Evolutionary conservation across 1,140 invertebrate genomes (phyloP), one percentile per base, ranked within the genome.

Genomic region (Ditylenchus dipsaci): DNA sequence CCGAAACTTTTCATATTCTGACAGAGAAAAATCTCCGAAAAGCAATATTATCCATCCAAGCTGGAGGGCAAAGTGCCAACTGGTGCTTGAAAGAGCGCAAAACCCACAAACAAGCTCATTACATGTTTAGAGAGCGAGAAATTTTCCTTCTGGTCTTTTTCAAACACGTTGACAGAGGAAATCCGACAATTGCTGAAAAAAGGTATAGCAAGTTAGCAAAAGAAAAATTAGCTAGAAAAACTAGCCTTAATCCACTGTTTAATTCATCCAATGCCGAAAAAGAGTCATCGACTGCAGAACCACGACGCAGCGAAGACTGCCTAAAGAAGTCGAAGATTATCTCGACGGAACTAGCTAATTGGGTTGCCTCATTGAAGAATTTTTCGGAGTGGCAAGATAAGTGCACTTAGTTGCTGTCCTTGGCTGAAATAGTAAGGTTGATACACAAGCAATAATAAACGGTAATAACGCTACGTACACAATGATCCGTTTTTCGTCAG

Each of bases 261-360:
- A 53, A 26, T 3, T 5, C 49, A 53, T 53, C 49, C 23, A 53
- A 8, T 7, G 3, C 49, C n/a, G 49, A 19, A 26, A 26, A 21
- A 26, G 67, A 63, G 27, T 63, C 59, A 63, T 68, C 61, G 5
- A 64, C 61, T 19, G 29, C 67, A 47, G 67, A 68, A 29, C 67
- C 67, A 1, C 67, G 33, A 19, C 67, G 59, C 26, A 63, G 60
- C 15, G 58, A 60, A 9, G 67, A 67, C 1, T 23, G 67, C 15
- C 67, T 68, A 29, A 68, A 68, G n/a, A 21, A 38, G 53, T 45
- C 67, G 56, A 5, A 65, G 49, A 49, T 23, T 59, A 23, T 53
- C 8, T 45, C 43, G n/a, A 45, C n/a, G n/a, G 11, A 45, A 13
- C 11, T 45, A 13, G n/a, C 11, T 45, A 45, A 45, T 45, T 45